These are phyloP conservation scores for Styela clava DNA, from an alignment of 23 tunicate species.

Conservation along the genomic window DNA sequence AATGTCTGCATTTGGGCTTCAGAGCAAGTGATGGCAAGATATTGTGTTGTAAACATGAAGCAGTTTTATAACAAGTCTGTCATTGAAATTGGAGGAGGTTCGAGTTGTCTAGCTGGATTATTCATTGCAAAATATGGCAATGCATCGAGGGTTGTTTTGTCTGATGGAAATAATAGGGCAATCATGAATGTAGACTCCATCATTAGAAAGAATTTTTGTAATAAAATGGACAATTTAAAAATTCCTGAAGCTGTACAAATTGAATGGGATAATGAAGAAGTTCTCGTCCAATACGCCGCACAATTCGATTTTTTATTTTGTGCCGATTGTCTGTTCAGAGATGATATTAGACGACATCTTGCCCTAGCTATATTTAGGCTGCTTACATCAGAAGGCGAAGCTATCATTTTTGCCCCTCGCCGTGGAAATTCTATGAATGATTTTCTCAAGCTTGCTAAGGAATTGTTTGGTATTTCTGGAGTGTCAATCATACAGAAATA, in stretches of 20 bases:
- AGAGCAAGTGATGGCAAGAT: constrained; percentile 74
- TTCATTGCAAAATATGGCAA: constrained; percentile 42
- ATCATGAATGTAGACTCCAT: not conserved
- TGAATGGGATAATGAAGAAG: constrained; percentile 3
- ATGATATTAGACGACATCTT: constrained; percentile 31
- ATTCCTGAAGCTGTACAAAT: not conserved
- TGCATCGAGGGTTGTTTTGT: constrained; percentile 20
- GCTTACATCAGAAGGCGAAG: constrained; percentile 49
- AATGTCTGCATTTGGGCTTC: constrained; percentile 90
- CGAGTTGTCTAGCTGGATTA: constrained; percentile 58
- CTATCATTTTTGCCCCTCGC: constrained; percentile 53
- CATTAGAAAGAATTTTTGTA: not conserved
- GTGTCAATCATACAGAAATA: constrained; percentile 14
- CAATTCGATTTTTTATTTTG: constrained; percentile 28
- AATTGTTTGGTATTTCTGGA: not conserved
- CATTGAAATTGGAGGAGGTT: constrained; percentile 79
- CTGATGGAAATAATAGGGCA: constrained; percentile 62
- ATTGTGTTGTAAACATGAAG: constrained; percentile 36
- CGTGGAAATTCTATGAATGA: constrained; percentile 43
- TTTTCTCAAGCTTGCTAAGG: constrained; percentile 1
- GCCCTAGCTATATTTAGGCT: constrained; percentile 28
- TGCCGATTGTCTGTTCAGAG: constrained; percentile 65
- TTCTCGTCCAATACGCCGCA: not conserved
- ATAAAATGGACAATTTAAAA: not conserved
- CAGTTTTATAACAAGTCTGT: constrained; percentile 38